phyloP scores from a whole-genome alignment of 2,888 invertebrate species.

The Alcis repandata region DNA sequence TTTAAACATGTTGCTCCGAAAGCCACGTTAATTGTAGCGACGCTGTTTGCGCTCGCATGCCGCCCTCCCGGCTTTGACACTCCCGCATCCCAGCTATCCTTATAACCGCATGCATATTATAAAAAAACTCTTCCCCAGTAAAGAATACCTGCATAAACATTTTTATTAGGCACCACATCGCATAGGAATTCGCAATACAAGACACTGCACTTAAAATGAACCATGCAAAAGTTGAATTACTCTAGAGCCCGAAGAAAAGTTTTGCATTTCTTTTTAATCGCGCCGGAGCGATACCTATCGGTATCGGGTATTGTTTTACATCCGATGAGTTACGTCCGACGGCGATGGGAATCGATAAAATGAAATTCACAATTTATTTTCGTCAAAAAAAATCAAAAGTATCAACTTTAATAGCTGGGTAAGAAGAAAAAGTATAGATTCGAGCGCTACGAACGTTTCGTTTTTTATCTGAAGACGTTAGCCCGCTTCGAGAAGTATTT shows the following conservation, averaged over 20 bases:
- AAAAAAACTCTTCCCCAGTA: slow-evolving; percentile 39
- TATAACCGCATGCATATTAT: slow-evolving; percentile 40
- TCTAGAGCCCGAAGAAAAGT: slow-evolving; percentile 66
- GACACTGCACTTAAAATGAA: slow-evolving; percentile 77
- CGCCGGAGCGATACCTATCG: slow-evolving; percentile 74
- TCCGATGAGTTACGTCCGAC: slow-evolving; percentile 74
- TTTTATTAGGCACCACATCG: slow-evolving; percentile 57
- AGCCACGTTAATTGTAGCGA: slow-evolving; percentile 77
- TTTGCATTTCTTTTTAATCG: slow-evolving; percentile 75
- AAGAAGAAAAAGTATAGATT: slow-evolving; percentile 68
- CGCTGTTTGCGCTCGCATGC: slow-evolving; percentile 64
- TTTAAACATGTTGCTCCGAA: slow-evolving; percentile 69
- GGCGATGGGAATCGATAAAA: slow-evolving; percentile 69
- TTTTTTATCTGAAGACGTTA: slow-evolving; percentile 71
- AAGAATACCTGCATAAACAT: slow-evolving; percentile 50
- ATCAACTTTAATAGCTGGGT: slow-evolving; percentile 81
- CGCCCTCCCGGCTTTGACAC: slow-evolving; percentile 40
- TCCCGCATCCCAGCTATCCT: slow-evolving; percentile 29
- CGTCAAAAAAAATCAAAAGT: slow-evolving; percentile 62
- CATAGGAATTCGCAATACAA: slow-evolving; percentile 70
- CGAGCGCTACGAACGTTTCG: slow-evolving; percentile 67
- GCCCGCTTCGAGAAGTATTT: slow-evolving; percentile 71
- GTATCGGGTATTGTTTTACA: slow-evolving; percentile 81
- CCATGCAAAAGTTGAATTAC: slow-evolving; percentile 68
- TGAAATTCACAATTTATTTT: slow-evolving; percentile 62